These are phyloP conservation scores for Strix uralensis DNA, from an alignment of 2,113 vertebrate genomes.

Conservation along the genomic window DNA sequence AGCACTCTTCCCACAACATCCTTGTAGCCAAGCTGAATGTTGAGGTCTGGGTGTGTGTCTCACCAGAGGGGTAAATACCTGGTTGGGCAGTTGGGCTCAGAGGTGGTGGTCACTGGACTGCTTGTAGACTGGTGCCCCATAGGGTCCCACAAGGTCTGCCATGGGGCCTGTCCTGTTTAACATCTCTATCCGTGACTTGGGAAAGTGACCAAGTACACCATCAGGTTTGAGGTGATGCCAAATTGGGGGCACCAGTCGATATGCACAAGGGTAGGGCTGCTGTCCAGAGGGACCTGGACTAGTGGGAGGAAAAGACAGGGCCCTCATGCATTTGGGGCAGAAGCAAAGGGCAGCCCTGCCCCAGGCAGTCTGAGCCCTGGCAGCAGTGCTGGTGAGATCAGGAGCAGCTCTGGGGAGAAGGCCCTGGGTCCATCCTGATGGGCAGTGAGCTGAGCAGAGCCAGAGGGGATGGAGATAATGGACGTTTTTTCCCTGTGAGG, in stretches of 20 bases:
- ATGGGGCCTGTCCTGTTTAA: background rate
- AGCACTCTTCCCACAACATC: background rate
- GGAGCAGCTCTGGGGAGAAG: background rate
- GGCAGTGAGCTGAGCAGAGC: background rate
- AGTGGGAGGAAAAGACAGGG: background rate
- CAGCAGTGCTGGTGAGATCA: background rate
- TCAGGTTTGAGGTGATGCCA: background rate
- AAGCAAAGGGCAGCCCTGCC: background rate
- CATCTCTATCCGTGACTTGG: no score
- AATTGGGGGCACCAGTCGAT: rapidly evolving
- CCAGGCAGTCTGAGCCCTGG: background rate
- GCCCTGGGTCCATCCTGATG: background rate
- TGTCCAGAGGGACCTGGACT: background rate
- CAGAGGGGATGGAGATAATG: background rate
- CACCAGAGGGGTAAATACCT: background rate
- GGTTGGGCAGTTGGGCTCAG: rapidly evolving
- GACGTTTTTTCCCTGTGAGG: background rate
- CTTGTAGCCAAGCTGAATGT: background rate
- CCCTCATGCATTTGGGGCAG: background rate
- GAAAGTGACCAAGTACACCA: background rate
- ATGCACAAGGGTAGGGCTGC: rapidly evolving
- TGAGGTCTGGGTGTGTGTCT: background rate
- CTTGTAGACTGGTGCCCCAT: background rate
- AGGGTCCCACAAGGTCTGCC: background rate
- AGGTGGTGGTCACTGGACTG: background rate